Percentiles rank a stretch among this genome's conserved stretches.
Conservation (phyloP, 2,113 vertebrate genomes). For the Scortum barcoo region DNA sequence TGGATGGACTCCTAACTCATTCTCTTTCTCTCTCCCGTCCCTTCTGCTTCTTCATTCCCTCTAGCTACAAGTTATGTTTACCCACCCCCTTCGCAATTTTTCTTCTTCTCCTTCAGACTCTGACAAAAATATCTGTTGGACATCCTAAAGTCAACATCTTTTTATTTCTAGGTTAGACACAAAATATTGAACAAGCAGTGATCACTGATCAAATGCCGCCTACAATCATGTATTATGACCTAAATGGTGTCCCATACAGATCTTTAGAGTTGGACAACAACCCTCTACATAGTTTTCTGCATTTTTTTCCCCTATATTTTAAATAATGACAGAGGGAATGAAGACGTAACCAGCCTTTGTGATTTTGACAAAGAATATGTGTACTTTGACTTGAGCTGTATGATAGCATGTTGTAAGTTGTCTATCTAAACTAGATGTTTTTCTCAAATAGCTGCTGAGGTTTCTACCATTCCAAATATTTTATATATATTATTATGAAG, state of each 20-base stretch:
- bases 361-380: too few species aligned
- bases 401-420: too few species aligned
- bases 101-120: constrained; percentile 11
- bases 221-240: background rate
- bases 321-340: too few species aligned
- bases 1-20: constrained; percentile 47
- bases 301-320: too few species aligned
- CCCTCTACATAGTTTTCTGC: too few species aligned
- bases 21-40: constrained; percentile 35
- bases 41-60: constrained; percentile 50
- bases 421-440: background rate
- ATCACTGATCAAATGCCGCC: background rate
- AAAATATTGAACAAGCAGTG: too few species aligned
- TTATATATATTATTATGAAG: too few species aligned
- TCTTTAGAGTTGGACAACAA: too few species aligned
- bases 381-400: too few species aligned
- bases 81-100: background rate
- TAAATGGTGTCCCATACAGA: background rate
- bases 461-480: background rate
- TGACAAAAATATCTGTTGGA: constrained; percentile 2
- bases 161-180: background rate
- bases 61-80: constrained; percentile 39
- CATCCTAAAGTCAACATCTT: background rate
- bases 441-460: background rate
- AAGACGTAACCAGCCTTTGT: too few species aligned